Evolutionary conservation across 1,140 invertebrate genomes (phyloP).

Genomic region (Megalopta genalis): DNA sequence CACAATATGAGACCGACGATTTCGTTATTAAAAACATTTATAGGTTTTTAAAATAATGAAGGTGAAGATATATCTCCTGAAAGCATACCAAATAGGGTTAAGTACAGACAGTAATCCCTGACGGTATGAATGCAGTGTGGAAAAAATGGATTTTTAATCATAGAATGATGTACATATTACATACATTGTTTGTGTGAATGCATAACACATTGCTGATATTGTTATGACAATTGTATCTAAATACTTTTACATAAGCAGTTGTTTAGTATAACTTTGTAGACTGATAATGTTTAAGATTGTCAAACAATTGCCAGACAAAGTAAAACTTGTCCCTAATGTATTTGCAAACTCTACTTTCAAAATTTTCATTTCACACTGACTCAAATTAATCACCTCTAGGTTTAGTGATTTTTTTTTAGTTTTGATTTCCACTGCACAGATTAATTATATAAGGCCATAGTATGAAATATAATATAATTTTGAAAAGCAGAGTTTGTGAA

Average conservation of each 20-base stretch:
- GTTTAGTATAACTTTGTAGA: slow-evolving; percentile 77
- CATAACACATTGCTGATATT: slow-evolving; percentile 66
- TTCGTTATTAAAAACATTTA: slow-evolving; percentile 31
- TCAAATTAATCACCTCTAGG: not conserved
- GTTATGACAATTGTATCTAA: slow-evolving; percentile 62
- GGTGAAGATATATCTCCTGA: slow-evolving; percentile 29
- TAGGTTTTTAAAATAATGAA: slow-evolving; percentile 46
- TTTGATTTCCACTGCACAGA: not conserved
- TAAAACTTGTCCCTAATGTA: slow-evolving; percentile 59
- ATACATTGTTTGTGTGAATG: slow-evolving; percentile 68
- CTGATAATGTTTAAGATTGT: slow-evolving; percentile 77
- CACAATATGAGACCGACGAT: slow-evolving; percentile 21
- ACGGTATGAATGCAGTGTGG: slow-evolving; percentile 68
- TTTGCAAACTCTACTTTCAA: slow-evolving; percentile 65
- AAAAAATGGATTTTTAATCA: slow-evolving; percentile 60
- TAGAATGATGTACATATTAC: slow-evolving; percentile 70
- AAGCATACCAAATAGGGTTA: slow-evolving; percentile 58
- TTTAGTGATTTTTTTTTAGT: not conserved
- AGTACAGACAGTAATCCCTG: slow-evolving; percentile 33
- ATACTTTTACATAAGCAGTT: slow-evolving; percentile 62
- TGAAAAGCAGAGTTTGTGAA: slow-evolving; percentile 66
- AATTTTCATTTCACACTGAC: slow-evolving; percentile 38
- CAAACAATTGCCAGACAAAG: slow-evolving; percentile 63
- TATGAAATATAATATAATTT: slow-evolving; percentile 40
- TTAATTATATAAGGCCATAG: not conserved